Evolutionary conservation across 2,797 vertebrate genomes (phyloP).

Genomic region (Crenichthys baileyi): DNA sequence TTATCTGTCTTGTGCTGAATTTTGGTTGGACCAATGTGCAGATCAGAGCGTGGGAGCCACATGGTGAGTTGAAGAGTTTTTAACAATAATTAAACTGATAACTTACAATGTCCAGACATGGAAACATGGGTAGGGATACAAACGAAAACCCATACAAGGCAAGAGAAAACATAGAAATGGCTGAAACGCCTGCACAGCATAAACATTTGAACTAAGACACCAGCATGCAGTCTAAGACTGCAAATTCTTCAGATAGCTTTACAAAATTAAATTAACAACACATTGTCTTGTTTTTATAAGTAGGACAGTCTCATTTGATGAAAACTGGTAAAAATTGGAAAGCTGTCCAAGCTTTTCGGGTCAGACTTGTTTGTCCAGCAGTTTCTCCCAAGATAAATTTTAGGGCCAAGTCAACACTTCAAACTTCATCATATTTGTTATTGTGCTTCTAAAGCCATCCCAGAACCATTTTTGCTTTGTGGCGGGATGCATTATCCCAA

Average conservation of each 20-base stretch:
- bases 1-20: too few species aligned
- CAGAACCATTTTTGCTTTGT: neutral
- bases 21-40: too few species aligned
- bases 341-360: too few species aligned
- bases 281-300: neutral
- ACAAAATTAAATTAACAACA: neutral
- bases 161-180: neutral
- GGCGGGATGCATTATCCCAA: neutral
- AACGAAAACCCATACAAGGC: neutral
- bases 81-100: too few species aligned
- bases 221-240: too few species aligned
- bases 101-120: too few species aligned
- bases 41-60: too few species aligned
- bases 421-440: neutral
- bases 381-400: neutral
- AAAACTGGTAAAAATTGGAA: neutral
- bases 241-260: too few species aligned
- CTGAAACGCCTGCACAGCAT: neutral
- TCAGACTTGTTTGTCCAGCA: neutral
- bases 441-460: neutral
- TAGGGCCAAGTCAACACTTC: neutral
- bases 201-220: neutral
- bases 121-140: too few species aligned
- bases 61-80: too few species aligned
- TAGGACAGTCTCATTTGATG: neutral